phyloP scores from a whole-genome alignment of 2,888 invertebrate genomes.

The Malthinus flaveolus region DNA sequence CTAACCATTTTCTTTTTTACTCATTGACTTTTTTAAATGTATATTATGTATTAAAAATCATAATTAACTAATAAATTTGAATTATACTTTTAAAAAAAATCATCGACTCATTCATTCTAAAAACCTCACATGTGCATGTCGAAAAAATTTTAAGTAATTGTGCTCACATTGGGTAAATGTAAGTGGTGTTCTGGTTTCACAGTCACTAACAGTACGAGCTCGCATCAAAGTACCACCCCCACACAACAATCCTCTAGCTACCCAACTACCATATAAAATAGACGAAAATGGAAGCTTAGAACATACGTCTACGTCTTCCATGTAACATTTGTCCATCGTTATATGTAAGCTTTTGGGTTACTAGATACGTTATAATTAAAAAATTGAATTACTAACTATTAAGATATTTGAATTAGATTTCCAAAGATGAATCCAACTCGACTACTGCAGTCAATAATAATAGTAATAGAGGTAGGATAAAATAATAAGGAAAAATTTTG shows the following conservation, averaged over 20 bases:
- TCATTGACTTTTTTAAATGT: too few relatives aligned
- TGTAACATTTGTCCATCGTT: slow-evolving; percentile 35
- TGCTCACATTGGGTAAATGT: slow-evolving; percentile 15
- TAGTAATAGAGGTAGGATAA: not conserved
- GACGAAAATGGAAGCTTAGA: slow-evolving; percentile 65
- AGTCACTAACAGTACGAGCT: slow-evolving; percentile 42
- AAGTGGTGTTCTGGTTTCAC: slow-evolving; percentile 28
- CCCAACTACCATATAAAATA: slow-evolving; percentile 64
- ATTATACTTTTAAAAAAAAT: too few relatives aligned
- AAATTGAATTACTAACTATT: too few relatives aligned
- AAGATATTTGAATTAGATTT: not conserved
- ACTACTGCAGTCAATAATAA: not conserved
- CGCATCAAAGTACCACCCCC: slow-evolving; percentile 50
- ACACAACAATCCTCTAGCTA: slow-evolving; percentile 52
- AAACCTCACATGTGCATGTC: slow-evolving; percentile 18
- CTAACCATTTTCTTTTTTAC: too few relatives aligned
- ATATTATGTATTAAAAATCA: too few relatives aligned
- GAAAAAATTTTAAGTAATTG: not conserved
- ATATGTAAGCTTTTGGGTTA: slow-evolving; percentile 25
- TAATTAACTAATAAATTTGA: too few relatives aligned
- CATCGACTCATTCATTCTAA: too few relatives aligned
- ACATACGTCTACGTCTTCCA: slow-evolving; percentile 47
- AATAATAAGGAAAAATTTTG: not conserved
- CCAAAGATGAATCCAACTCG: not conserved
- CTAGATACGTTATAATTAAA: not conserved